phyloP scores from a whole-genome alignment of 2,113 vertebrate species.

The mouse (Mus musculus) region GRCm39 chr5:23919501-23920000 shows the following conservation, averaged over 20 bases:
- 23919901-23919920: background rate
- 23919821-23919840: background rate
- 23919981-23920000: background rate
- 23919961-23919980: background rate
- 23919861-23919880: background rate
- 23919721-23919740: no score
- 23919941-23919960: background rate
- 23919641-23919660: background rate
- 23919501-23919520: background rate
- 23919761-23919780: background rate
- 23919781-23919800: background rate
- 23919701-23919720: background rate
- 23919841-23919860: background rate
- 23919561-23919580: background rate
- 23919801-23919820: background rate
- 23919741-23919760: background rate
- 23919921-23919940: background rate
- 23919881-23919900: background rate
- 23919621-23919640: background rate
- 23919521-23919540: background rate
- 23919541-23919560: background rate
- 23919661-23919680: background rate
- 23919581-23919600: background rate
- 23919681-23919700: background rate
- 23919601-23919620: background rate